Percentiles rank a stretch among this genome's conserved stretches.
Conservation (phyloP, 2,888 invertebrate genomes). For the Flexamia atlantica region DNA sequence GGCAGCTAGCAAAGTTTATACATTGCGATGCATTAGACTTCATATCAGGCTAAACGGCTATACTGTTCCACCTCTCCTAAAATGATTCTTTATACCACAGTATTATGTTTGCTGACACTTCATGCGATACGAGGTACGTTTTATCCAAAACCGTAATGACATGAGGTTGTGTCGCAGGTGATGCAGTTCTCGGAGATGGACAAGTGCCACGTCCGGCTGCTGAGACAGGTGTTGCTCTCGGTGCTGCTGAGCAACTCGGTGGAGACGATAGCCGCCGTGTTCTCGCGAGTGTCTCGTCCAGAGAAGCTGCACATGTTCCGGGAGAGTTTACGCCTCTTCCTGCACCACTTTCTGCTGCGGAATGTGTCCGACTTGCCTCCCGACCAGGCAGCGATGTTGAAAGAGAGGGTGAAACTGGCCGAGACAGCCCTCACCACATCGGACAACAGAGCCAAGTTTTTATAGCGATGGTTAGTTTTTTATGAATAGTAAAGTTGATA, state of each 20-base stretch:
- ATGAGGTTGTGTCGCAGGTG: conserved; percentile 78
- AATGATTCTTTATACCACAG: too few relatives aligned
- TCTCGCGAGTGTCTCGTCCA: conserved; percentile 84
- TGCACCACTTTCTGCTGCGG: conserved; percentile 89
- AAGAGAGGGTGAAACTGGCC: conserved; percentile 80
- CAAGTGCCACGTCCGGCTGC: conserved; percentile 86
- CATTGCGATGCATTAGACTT: too few relatives aligned
- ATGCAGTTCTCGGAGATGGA: conserved; percentile 92
- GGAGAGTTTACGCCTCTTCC: conserved; percentile 90
- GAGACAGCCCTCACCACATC: conserved; percentile 75
- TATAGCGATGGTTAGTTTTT: conserved; percentile 39
- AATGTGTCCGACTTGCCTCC: conserved; percentile 69
- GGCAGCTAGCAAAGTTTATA: too few relatives aligned
- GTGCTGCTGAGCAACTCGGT: conserved; percentile 84
- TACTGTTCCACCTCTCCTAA: too few relatives aligned
- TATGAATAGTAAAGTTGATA: too few relatives aligned
- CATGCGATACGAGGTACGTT: too few relatives aligned
- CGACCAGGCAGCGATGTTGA: conserved; percentile 75
- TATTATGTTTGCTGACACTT: too few relatives aligned
- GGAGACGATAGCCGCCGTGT: conserved; percentile 80
- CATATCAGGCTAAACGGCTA: too few relatives aligned
- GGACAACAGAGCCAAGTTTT: conserved; percentile 30
- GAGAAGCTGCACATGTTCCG: conserved; percentile 88
- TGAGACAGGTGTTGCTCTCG: conserved; percentile 86
- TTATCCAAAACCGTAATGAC: too few relatives aligned